Base-by-base conservation (phyloP, 2,888 invertebrate genomes). In the Geophilus truncorum region DNA sequence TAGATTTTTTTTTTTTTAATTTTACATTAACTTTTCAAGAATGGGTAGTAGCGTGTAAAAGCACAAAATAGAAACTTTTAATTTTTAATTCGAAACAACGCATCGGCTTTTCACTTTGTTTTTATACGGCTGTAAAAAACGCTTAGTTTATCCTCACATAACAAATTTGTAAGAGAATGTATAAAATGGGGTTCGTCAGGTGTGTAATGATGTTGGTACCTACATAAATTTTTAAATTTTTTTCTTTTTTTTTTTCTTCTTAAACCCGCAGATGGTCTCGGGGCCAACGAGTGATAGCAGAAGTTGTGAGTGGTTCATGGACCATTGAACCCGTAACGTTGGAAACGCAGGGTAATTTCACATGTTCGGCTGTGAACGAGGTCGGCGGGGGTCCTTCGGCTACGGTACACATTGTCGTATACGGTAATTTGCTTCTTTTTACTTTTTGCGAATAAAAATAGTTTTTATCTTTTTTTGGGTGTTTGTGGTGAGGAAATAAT, bases 261-360 rank as follows among this genome's bases (percentile, higher is more conserved):
- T n/a, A n/a, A 4, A 12, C 7, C 36, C 77, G 77, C 88, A 91
- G 92, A 79, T 96, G 95, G 95, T 90, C 91, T 84, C 91, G 95
- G 81, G 94, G 94, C 76, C 91, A 92, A 0, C 91, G 93, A 78
- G 89, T 91, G 21, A 90, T 94, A 30, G 90, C 91, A 81, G 94
- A 94, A 85, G 91, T 93, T 81, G 92, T 92, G 32, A 91, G 92
- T 4, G 90, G 92, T 83, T 92, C 92, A 85, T 93, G 93, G 90
- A 93, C 92, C 32, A 92, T 96, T 82, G 92, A 92, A 83, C 93
- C 94, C 0, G 95, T 95, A 15, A 92, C 93, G 12, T 88, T 97
- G 83, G 93, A 94, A 86, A 94, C 94, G 78, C 91, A 94, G 82
- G 94, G 94, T 84, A 95, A 94, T 89, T 96, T 95, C 89, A 93